These are phyloP conservation scores for Pitangus sulphuratus DNA, from an alignment of 2,797 vertebrate species.

Conservation along the genomic window DNA sequence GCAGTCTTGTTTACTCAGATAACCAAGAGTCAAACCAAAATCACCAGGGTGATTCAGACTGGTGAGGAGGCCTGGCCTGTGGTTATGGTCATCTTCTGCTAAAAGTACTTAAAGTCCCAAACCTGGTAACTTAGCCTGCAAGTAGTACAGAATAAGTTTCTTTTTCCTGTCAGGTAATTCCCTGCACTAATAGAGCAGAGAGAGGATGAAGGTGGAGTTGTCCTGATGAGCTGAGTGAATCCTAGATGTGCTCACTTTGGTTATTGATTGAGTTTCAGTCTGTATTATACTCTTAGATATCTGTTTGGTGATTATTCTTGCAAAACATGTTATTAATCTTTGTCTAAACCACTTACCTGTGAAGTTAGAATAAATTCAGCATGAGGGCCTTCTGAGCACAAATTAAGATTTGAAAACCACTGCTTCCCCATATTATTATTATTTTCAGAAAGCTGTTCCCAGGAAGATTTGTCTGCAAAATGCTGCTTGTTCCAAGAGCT, in stretches of 20 bases:
- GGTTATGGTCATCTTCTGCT: not conserved
- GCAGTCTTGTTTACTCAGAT: not conserved
- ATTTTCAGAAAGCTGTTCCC: conserved; percentile 55
- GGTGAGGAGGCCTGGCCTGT: not conserved
- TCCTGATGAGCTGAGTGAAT: not conserved
- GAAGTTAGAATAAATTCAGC: not conserved
- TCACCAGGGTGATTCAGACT: not conserved
- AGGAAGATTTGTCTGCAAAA: conserved; percentile 38
- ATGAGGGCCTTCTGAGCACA: not conserved
- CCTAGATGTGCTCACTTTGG: not conserved
- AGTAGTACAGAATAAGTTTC: not conserved
- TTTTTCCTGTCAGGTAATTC: not conserved
- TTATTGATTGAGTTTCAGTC: not conserved
- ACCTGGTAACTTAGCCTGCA: not conserved
- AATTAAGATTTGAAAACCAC: not conserved
- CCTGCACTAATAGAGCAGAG: not conserved
- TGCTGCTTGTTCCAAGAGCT: conserved; percentile 27
- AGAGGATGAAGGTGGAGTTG: not conserved
- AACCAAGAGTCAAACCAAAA: not conserved
- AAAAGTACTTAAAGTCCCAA: not conserved
- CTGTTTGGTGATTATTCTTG: not conserved
- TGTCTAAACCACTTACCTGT: not conserved
- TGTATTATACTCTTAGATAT: not conserved
- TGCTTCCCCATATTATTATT: not conserved
- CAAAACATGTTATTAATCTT: not conserved